Conservation (phyloP, 2,888 invertebrate species). For the Microctonus brassicae region DNA sequence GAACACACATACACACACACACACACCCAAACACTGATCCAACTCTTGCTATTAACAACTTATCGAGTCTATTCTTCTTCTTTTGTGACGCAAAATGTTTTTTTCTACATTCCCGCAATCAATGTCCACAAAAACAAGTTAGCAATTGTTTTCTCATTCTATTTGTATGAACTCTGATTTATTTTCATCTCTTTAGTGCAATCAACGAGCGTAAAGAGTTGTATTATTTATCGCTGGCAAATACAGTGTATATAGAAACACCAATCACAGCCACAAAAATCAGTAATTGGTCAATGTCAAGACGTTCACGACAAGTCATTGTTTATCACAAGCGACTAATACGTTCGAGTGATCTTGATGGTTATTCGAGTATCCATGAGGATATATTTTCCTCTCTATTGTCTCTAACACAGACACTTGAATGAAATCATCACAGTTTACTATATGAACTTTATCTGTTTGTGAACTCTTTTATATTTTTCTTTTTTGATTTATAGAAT, state of each 20-base stretch:
- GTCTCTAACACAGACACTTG: background rate
- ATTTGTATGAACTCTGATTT: background rate
- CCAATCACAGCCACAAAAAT: conserved; percentile 14
- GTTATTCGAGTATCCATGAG: background rate
- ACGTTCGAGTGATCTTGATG: background rate
- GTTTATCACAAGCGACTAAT: background rate
- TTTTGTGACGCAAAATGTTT: background rate
- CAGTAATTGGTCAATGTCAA: conserved; percentile 37
- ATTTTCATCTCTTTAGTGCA: conserved; percentile 14
- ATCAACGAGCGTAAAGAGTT: conserved; percentile 29
- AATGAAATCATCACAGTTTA: too few relatives aligned
- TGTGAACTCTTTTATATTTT: too few relatives aligned
- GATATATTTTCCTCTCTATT: background rate
- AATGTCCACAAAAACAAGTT: background rate
- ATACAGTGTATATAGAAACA: conserved; percentile 1
- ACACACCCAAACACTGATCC: background rate
- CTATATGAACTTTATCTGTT: too few relatives aligned
- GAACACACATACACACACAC: conserved; percentile 11
- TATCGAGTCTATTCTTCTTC: background rate
- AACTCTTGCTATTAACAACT: background rate
- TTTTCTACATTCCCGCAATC: background rate
- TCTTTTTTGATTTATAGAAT: too few relatives aligned
- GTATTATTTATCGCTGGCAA: conserved; percentile 34
- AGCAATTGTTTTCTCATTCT: background rate
- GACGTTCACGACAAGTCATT: conserved; percentile 35